Percentiles rank a stretch among this genome's conserved stretches.
These are phyloP conservation scores for Hyperoodon ampullatus DNA, from an alignment of 2,113 vertebrate genomes.

Conservation along the genomic window DNA sequence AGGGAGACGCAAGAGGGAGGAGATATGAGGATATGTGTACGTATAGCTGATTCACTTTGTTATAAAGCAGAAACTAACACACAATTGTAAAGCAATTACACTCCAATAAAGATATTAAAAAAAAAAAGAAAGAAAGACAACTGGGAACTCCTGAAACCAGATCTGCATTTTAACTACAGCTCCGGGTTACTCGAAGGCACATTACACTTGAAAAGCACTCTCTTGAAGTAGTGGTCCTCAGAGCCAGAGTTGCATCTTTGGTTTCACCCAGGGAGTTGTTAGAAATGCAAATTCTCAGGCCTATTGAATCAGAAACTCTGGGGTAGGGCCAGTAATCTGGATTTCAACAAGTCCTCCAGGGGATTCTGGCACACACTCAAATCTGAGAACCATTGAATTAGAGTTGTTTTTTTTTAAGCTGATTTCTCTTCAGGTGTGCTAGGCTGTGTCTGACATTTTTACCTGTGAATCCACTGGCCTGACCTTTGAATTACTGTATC, in stretches of 20 bases:
- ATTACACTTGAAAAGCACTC: neutral
- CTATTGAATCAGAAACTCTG: neutral
- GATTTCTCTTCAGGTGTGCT: neutral
- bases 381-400: neutral
- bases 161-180: neutral
- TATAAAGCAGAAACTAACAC: too few species aligned
- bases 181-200: neutral
- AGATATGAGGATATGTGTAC: too few species aligned
- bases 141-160: neutral
- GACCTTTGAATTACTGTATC: neutral
- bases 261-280: neutral
- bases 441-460: neutral
- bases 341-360: neutral
- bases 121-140: neutral
- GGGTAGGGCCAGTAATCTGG: neutral
- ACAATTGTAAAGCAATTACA: too few species aligned
- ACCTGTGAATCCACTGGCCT: neutral
- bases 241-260: neutral
- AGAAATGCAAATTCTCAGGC: neutral
- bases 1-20: too few species aligned
- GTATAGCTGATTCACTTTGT: too few species aligned
- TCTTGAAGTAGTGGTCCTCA: neutral
- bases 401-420: neutral
- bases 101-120: too few species aligned
- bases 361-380: rapidly evolving